A percentile compares a stretch with the other conserved stretches of the same genome.
Evolutionary conservation across 2,797 vertebrate species (phyloP).

Genomic region (Myotis vivesi): DNA sequence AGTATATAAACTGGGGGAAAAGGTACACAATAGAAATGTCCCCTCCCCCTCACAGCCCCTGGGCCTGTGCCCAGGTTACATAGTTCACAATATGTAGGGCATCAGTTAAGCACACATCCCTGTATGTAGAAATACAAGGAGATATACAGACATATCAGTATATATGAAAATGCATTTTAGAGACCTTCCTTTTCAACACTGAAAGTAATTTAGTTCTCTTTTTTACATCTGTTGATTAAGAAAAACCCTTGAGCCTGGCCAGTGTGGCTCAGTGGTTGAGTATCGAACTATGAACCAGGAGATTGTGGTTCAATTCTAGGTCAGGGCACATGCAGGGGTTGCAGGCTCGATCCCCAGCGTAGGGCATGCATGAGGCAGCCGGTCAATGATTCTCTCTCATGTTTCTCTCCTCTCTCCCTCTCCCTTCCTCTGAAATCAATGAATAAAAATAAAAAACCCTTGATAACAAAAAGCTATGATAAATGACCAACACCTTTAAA

Average conservation of each 20-base stretch:
- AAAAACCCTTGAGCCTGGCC: background rate
- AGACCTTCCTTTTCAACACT: background rate
- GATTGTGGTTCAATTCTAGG: too few relatives aligned
- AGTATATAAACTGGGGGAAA: background rate
- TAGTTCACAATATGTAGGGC: background rate
- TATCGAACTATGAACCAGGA: too few relatives aligned
- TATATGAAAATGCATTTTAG: background rate
- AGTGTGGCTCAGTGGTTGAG: too few relatives aligned
- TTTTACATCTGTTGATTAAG: background rate
- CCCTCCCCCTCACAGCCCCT: background rate
- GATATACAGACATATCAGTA: too few relatives aligned
- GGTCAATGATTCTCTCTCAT: too few relatives aligned
- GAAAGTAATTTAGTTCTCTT: background rate
- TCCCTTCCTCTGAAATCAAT: too few relatives aligned
- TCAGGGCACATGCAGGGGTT: too few relatives aligned
- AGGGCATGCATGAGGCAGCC: too few relatives aligned
- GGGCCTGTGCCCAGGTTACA: background rate
- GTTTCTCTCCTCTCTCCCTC: too few relatives aligned
- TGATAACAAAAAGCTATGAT: background rate
- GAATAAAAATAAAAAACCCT: background rate
- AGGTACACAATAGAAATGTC: background rate
- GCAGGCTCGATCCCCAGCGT: too few relatives aligned
- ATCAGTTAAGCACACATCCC: background rate
- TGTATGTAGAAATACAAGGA: background rate
- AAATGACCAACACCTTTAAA: background rate